A percentile compares a stretch with the other conserved stretches of the same genome.
Conservation (phyloP, 2,113 vertebrate genomes). For the Lagopus leucura region DNA sequence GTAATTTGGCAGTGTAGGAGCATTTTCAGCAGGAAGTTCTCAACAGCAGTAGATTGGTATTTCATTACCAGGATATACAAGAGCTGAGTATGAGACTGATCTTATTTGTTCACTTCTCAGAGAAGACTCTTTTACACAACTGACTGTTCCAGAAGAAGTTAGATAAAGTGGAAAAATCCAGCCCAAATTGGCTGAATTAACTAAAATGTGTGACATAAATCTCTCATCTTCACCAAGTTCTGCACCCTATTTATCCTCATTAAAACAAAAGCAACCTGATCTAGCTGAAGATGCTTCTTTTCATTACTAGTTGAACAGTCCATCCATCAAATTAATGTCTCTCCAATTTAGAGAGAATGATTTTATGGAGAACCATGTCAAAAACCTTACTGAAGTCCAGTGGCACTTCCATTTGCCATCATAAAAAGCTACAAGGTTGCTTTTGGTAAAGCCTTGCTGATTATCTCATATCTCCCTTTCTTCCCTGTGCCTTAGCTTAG, state of each 20-base stretch:
- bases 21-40: rapidly evolving
- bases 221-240: not conserved
- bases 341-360: no score
- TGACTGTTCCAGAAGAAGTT: not conserved
- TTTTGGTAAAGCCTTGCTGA: no score
- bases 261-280: not conserved
- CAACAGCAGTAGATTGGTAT: not conserved
- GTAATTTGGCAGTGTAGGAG: rapidly evolving
- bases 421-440: no score
- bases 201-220: rapidly evolving
- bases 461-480: no score
- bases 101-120: not conserved
- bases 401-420: no score
- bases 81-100: not conserved
- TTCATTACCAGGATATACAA: not conserved
- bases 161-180: not conserved
- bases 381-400: no score
- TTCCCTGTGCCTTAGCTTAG: no score
- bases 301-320: no score
- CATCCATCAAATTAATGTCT: no score
- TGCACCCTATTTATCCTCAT: not conserved
- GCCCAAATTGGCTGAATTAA: not conserved
- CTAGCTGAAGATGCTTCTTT: no score
- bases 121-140: not conserved
- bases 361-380: no score